These are phyloP conservation scores for Eucera pruinosa DNA, from an alignment of 2,888 invertebrate genomes.

Conservation along the genomic window DNA sequence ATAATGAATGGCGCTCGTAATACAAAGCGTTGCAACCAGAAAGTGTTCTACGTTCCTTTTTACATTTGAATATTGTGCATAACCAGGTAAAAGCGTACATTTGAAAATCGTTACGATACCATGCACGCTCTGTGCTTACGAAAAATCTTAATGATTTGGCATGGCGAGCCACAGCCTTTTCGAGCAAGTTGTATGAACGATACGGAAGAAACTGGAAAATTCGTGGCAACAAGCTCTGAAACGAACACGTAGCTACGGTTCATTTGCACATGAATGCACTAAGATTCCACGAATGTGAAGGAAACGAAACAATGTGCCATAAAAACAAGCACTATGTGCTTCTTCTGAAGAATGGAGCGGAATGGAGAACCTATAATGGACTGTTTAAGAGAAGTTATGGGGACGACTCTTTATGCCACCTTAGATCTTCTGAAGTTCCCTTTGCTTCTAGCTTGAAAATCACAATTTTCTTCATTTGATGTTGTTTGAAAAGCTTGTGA, in stretches of 20 bases:
- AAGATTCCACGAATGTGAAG: slow-evolving; percentile 42
- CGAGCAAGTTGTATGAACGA: slow-evolving; percentile 12
- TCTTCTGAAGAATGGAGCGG: background rate
- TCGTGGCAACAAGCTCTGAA: slow-evolving; percentile 21
- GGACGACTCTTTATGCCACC: background rate
- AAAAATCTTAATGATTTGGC: slow-evolving; percentile 34
- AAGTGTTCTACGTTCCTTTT: slow-evolving; percentile 1
- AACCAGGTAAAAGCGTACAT: slow-evolving; percentile 5
- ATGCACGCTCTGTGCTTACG: slow-evolving; percentile 34
- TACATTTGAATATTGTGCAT: slow-evolving; percentile 25
- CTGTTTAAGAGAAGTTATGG: background rate
- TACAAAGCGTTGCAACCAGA: background rate
- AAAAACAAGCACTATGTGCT: slow-evolving; percentile 9
- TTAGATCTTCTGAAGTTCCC: too few relatives aligned
- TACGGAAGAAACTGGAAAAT: slow-evolving; percentile 45
- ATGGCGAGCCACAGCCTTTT: slow-evolving; percentile 17
- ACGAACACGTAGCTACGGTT: slow-evolving; percentile 32
- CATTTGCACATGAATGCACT: slow-evolving; percentile 59
- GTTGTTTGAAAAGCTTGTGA: too few relatives aligned
- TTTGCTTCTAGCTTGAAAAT: too few relatives aligned
- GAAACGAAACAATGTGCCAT: slow-evolving; percentile 30
- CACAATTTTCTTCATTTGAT: too few relatives aligned
- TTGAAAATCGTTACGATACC: slow-evolving; percentile 43
- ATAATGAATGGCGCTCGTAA: background rate
- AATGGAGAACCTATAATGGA: background rate